Percentiles rank a stretch among this genome's conserved stretches.
Conservation (phyloP, 2,113 vertebrate genomes). For the Lophura nycthemera region DNA sequence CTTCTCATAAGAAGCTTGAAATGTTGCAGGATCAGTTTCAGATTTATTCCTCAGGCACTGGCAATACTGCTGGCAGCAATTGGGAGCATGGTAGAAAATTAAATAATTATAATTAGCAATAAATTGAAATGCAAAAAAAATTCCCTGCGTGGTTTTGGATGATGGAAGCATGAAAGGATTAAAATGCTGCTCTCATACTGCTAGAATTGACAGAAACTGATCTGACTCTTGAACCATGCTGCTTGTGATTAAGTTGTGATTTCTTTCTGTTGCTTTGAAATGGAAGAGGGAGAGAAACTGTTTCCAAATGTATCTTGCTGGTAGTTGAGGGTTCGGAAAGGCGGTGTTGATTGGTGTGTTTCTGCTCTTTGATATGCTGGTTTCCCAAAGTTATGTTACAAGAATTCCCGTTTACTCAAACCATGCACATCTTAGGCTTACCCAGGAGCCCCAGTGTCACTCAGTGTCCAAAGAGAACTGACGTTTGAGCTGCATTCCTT, state of each 20-base stretch:
- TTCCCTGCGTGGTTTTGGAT: neutral
- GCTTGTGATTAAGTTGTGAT: neutral
- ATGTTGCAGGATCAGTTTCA: neutral
- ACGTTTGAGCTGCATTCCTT: neutral
- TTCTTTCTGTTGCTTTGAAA: slow-evolving; percentile 19
- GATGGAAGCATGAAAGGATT: neutral
- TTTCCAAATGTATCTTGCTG: slow-evolving; percentile 8
- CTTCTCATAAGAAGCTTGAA: neutral
- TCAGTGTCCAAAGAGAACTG: neutral
- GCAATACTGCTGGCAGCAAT: neutral
- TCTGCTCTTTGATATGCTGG: neutral
- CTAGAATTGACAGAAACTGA: neutral
- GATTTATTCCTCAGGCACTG: slow-evolving; percentile 9
- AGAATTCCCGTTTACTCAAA: neutral
- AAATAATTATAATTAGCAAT: neutral
- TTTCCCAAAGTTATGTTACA: neutral
- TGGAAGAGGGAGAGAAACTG: neutral
- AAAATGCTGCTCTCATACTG: neutral
- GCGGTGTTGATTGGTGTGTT: neutral
- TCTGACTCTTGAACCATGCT: neutral
- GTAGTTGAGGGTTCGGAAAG: neutral
- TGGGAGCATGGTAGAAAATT: neutral
- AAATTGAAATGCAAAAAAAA: neutral
- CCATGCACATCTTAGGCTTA: neutral
- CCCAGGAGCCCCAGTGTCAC: neutral